Evolutionary conservation across 2,888 invertebrate species (phyloP).

Genomic region (Nomada hirtipes): DNA sequence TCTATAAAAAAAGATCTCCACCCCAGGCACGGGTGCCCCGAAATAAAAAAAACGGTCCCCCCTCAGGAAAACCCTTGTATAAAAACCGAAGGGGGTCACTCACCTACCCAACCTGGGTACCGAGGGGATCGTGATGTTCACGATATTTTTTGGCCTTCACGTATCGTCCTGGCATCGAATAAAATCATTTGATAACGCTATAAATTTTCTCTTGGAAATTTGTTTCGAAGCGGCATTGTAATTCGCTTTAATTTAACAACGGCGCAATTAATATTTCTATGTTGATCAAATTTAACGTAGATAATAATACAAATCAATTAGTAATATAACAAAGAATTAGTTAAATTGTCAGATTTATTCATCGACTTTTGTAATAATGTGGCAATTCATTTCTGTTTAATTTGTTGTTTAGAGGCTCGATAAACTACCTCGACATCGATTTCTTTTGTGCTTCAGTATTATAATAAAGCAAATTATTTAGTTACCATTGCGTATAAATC

Average conservation of each 20-base stretch:
- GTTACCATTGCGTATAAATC: too few relatives aligned
- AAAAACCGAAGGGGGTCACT: slow-evolving; percentile 83
- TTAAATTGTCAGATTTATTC: too few relatives aligned
- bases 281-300: too few relatives aligned
- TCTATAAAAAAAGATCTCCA: slow-evolving; percentile 79
- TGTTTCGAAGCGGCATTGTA: neutral
- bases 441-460: too few relatives aligned
- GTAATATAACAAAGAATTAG: too few relatives aligned
- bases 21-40: slow-evolving; percentile 80
- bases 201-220: neutral
- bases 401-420: too few relatives aligned
- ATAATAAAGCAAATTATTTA: too few relatives aligned
- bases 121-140: slow-evolving; percentile 69
- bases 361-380: too few relatives aligned
- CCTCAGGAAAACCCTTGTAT: slow-evolving; percentile 81
- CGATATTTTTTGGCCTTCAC: slow-evolving; percentile 39
- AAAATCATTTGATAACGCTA: slow-evolving; percentile 23
- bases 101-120: slow-evolving; percentile 76
- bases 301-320: too few relatives aligned
- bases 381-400: too few relatives aligned
- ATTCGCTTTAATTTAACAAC: neutral
- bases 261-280: too few relatives aligned
- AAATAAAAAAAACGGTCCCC: slow-evolving; percentile 76
- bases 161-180: neutral
- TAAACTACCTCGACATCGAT: too few relatives aligned